Percentiles rank a stretch among this genome's conserved stretches.
These are phyloP conservation scores for Hycleus phaleratus DNA, from an alignment of 1,140 invertebrate genomes.

Conservation along the genomic window DNA sequence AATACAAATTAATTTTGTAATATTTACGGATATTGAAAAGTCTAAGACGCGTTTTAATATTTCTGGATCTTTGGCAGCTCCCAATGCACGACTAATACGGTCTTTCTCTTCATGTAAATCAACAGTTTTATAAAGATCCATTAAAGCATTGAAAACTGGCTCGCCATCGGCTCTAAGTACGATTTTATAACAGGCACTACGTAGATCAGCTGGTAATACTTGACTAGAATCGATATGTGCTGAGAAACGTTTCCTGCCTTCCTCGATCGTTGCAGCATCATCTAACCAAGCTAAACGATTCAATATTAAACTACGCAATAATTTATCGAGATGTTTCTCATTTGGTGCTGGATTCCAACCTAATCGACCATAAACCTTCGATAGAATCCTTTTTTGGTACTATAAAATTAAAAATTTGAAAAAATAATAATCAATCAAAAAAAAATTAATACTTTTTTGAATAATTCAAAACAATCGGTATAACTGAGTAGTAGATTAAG, in stretches of 20 bases:
- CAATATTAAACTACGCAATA: constrained; percentile 78
- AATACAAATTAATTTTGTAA: too few relatives aligned
- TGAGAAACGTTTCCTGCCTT: constrained; percentile 68
- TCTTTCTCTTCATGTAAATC: constrained; percentile 92
- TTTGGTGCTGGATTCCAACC: constrained; percentile 70
- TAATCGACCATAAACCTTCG: constrained; percentile 58
- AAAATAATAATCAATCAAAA: background rate
- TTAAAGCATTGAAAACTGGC: constrained; percentile 66
- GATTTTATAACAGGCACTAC: constrained; percentile 78
- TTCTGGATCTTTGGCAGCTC: constrained; percentile 60
- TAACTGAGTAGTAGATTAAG: constrained; percentile 68
- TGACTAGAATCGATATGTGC: constrained; percentile 48
- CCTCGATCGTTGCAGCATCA: constrained; percentile 64
- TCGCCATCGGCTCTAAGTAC: constrained; percentile 65
- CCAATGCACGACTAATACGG: constrained; percentile 73
- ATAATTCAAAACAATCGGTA: constrained; percentile 64
- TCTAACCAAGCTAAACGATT: constrained; percentile 71
- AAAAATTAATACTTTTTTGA: constrained; percentile 45
- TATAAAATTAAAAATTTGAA: constrained; percentile 19
- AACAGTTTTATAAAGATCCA: constrained; percentile 73
- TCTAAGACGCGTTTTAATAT: constrained; percentile 73
- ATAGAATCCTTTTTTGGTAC: constrained; percentile 63
- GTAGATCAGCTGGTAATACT: constrained; percentile 79
- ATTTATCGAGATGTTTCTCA: constrained; percentile 75
- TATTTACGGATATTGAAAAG: constrained; percentile 74